These are phyloP conservation scores for Listrodromus nycthemerus DNA, from an alignment of 2,888 invertebrate species.

Conservation along the genomic window DNA sequence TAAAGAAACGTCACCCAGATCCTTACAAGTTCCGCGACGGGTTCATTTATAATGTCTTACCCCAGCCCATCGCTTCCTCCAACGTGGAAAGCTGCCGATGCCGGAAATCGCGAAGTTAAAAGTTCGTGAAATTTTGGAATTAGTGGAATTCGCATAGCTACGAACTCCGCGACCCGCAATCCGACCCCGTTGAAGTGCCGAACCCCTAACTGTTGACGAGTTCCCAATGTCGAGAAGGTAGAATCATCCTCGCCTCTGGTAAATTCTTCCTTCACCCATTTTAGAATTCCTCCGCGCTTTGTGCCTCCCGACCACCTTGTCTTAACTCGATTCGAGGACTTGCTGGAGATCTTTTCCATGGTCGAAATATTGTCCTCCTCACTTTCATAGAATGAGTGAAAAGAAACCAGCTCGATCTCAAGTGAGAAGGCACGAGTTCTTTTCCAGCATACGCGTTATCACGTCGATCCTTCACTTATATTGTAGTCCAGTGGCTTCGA, in stretches of 20 bases:
- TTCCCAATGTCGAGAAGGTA: slow-evolving; percentile 20
- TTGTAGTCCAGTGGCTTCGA: too few species aligned
- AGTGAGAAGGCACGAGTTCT: too few species aligned
- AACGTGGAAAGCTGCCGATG: background rate
- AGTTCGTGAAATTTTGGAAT: slow-evolving; percentile 55
- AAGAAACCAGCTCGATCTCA: too few species aligned
- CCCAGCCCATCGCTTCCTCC: background rate
- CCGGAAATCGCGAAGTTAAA: slow-evolving; percentile 42
- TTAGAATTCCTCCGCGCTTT: background rate
- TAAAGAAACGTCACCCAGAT: slow-evolving; percentile 45
- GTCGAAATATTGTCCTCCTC: too few species aligned
- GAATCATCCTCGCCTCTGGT: slow-evolving; percentile 4
- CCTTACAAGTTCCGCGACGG: slow-evolving; percentile 55
- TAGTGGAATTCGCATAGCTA: slow-evolving; percentile 41
- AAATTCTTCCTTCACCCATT: slow-evolving; percentile 11
- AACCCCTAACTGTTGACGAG: slow-evolving; percentile 14
- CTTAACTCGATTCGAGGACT: background rate
- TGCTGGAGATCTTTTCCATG: too few species aligned
- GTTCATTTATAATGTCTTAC: slow-evolving; percentile 53
- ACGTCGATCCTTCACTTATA: too few species aligned
- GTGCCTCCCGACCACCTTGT: background rate
- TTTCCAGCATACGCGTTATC: too few species aligned
- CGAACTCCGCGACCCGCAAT: slow-evolving; percentile 33
- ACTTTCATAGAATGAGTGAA: too few species aligned
- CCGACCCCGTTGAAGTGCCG: slow-evolving; percentile 14